A percentile compares a stretch with the other conserved stretches of the same genome.
Conservation (phyloP, 2,113 vertebrate species). For the Pteropus alecto region DNA sequence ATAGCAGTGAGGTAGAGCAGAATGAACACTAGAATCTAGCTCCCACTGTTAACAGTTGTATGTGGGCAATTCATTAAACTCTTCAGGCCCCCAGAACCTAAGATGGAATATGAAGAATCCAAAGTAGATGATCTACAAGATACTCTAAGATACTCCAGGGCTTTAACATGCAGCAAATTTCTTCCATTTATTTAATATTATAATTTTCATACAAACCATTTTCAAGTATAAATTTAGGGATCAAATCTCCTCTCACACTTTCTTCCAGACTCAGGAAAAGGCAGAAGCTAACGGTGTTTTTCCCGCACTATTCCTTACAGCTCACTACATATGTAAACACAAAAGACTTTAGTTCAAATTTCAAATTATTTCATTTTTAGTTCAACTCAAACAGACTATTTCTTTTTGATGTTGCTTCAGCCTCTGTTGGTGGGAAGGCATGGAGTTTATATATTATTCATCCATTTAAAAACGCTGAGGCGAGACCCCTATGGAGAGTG, state of each 20-base stretch:
- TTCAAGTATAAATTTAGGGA: neutral
- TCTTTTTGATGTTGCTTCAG: slow-evolving; percentile 75
- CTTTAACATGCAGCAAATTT: neutral
- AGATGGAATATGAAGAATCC: neutral
- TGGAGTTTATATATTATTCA: slow-evolving; percentile 85
- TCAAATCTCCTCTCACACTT: neutral
- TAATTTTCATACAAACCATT: neutral
- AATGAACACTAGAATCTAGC: neutral
- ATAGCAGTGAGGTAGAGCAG: neutral
- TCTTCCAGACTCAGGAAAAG: neutral
- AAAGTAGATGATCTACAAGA: neutral
- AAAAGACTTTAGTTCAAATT: slow-evolving; percentile 68
- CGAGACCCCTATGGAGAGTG: slow-evolving; percentile 80
- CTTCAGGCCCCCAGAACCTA: neutral
- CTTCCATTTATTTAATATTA: neutral
- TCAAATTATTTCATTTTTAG: slow-evolving; percentile 72
- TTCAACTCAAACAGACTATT: slow-evolving; percentile 76
- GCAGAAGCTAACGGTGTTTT: neutral
- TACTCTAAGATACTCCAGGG: neutral
- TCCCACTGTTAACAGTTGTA: neutral
- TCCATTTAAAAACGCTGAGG: slow-evolving; percentile 82
- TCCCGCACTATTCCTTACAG: neutral
- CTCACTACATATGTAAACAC: slow-evolving; percentile 53
- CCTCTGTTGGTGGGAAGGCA: slow-evolving; percentile 78
- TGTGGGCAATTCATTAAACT: neutral